These are phyloP conservation scores for Bovichtus variegatus DNA, from an alignment of 2,797 vertebrate genomes.

Conservation along the genomic window DNA sequence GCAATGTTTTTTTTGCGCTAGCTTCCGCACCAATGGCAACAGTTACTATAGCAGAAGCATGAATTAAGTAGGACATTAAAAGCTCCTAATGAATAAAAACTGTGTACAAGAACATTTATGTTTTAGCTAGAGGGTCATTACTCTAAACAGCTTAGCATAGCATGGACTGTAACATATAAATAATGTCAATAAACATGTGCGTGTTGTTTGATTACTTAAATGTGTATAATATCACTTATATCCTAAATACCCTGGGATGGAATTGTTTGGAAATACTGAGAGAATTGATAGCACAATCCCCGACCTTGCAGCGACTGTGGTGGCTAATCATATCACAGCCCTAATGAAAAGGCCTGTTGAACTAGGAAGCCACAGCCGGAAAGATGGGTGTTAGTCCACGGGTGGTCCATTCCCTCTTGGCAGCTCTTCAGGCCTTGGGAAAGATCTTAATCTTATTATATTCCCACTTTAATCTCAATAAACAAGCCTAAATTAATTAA, in stretches of 20 bases:
- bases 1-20: background rate
- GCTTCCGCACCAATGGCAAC: background rate
- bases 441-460: constrained; percentile 68
- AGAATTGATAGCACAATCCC: constrained; percentile 20
- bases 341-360: constrained; percentile 72
- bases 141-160: background rate
- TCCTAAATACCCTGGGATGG: background rate
- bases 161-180: background rate
- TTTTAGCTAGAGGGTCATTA: background rate
- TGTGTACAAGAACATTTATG: background rate
- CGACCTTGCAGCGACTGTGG: constrained; percentile 27
- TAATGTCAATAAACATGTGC: background rate
- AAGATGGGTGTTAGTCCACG: constrained; percentile 47
- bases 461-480: constrained; percentile 76
- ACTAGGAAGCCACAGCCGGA: constrained; percentile 36
- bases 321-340: constrained; percentile 65
- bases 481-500: constrained; percentile 72
- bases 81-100: background rate
- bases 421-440: constrained; percentile 49
- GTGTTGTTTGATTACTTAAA: background rate
- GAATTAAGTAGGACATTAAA: background rate
- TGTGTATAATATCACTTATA: background rate
- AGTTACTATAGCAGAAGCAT: background rate
- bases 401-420: constrained; percentile 53
- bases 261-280: constrained; percentile 33